Base-by-base conservation (phyloP, 2,888 invertebrate genomes). In the Serrognathus titanus region DNA sequence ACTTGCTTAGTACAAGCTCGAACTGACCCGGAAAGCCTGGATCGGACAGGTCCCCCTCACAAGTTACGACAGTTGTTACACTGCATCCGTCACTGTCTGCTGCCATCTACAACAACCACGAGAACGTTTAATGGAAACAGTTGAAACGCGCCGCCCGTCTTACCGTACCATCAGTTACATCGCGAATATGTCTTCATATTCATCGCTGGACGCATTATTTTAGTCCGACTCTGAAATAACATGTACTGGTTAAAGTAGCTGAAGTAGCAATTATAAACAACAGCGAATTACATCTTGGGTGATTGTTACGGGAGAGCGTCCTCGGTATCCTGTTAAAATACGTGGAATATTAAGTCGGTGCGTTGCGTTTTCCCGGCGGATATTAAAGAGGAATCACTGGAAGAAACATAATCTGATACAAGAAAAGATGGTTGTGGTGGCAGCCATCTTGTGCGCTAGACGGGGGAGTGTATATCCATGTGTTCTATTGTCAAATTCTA, bases 31-130 rank as follows among this genome's bases (percentile, higher is more conserved):
- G 89, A 82, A 94, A 92, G 75, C 87, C 84, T 72, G 94, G 93
- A 83, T 94, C 93, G 77, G 85, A 85, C 77, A 92, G 85, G 82
- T 94, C 89, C 72, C 94, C 94, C 82, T 93, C 90, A 82, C 94
- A 94, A 73, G 94, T 94, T 80, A 94, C 88, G 80, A 94, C 89
- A 74, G 89, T 87, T 79, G 86, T 84, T 78, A 87, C 76, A 78
- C 85, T 82, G 85, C 86, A 83, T 87, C 89, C 85, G 87, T 89
- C 89, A 83, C 89, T 89, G 82, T 90, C 88, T 82, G 88, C 89
- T 85, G 90, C 90, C 91, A 91, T 91, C 75, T 75, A 72, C 66
- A 69, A 66, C 59, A 59, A 49, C 9, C 20, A 52, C 4, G 3
- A 24, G 3, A 48, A 11, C 9, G n/a, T 24, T 48, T 10, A 4